Base-by-base conservation (phyloP, 2,797 vertebrate species). In the Perodicticus potto region DNA sequence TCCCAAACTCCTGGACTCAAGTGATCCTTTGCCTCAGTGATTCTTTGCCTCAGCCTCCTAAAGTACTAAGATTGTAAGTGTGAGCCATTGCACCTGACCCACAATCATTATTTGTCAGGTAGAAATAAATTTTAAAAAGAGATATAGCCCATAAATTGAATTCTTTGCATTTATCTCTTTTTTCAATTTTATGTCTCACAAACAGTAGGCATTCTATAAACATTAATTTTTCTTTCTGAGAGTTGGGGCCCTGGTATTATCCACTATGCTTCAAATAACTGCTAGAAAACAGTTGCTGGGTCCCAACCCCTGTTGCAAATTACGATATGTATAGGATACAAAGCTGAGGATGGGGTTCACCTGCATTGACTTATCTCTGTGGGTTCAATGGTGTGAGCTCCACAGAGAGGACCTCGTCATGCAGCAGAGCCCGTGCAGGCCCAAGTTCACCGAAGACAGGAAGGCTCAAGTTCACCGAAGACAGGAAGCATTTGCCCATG, bases 191-290 rank as follows among this genome's bases (percentile, higher is more conserved):
- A 29, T 27, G 19, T 59, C 43, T 59, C 37, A 72, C 57, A 49
- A 61, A 10, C 3, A 37, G 5, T 2, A 27, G 17, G 7, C 13
- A 32, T 40, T 43, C 34, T 19, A 8, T 10, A 20, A 43, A 27
- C 10, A 22, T 55, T 40, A 1, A 25, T 19, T 73, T 43, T 63
- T 85, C 61, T 23, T 73, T 32, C 22, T 1, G 14, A 49, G 61
- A 73, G 19, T 6, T 1, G 3, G 32, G 23, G 14, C 8, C 9
- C 2, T 5, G 19, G 9, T 9, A 20, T 72, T 63, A n/a, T 25
- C 63, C 32, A 14, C 23, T 7, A 1, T 0, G 1, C 27, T 40
- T 55, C 74, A 5, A 0, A 1, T 16, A 34, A n/a, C 32, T 5
- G 14, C 27, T 23, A 12, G 45, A 22, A 87, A 37, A 32, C 1